Conservation (phyloP, 2,113 vertebrate species). For the Tachysurus fulvidraco region DNA sequence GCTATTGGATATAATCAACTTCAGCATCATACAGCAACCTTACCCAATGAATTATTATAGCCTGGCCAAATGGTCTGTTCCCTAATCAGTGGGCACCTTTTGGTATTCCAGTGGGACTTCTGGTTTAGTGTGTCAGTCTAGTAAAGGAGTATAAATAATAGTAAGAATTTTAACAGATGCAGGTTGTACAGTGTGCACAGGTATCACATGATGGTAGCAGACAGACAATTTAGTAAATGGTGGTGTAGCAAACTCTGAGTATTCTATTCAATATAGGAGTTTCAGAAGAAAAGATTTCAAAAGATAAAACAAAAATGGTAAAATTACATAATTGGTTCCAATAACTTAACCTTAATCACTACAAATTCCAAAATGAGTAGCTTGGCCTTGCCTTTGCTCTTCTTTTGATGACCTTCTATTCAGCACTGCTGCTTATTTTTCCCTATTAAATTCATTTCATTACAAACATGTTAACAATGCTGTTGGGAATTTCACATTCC, state of each 20-base stretch:
- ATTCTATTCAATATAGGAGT: neutral
- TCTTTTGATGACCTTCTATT: slow-evolving; percentile 14
- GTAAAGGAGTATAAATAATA: neutral
- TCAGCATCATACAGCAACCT: neutral
- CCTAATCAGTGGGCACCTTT: neutral
- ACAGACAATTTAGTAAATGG: neutral
- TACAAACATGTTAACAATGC: slow-evolving; percentile 32
- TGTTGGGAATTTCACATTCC: slow-evolving; percentile 11
- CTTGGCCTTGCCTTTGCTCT: neutral
- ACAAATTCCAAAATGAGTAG: neutral
- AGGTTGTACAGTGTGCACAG: neutral
- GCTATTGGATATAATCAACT: neutral
- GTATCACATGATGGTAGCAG: neutral
- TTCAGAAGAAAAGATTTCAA: neutral
- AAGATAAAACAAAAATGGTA: neutral
- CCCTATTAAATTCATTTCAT: neutral
- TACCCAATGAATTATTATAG: neutral
- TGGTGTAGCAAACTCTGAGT: neutral
- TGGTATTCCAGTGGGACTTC: neutral
- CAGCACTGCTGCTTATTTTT: neutral
- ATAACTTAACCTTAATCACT: neutral
- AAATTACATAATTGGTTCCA: neutral
- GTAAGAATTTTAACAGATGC: neutral
- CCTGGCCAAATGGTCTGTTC: neutral
- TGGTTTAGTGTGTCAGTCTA: neutral